A percentile compares a stretch with the other conserved stretches of the same genome.
Evolutionary conservation across 1,140 invertebrate genomes (phyloP).

Genomic region (Mercenaria mercenaria): DNA sequence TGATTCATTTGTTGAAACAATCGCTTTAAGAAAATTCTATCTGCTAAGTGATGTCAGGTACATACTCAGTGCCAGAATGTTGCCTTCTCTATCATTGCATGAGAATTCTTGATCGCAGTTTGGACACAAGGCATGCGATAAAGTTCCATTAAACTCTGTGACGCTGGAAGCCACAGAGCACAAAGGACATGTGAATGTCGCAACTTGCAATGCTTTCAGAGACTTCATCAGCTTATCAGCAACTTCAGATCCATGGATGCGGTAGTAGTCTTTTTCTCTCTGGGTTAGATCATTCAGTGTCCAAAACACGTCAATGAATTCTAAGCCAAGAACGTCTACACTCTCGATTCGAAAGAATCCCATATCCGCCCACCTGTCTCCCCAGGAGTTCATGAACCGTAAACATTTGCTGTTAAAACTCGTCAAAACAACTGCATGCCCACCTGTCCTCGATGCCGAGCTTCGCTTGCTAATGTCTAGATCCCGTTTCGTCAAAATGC

Average conservation of each 20-base stretch:
- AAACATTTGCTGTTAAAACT: constrained; percentile 44
- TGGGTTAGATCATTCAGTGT: background rate
- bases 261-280: background rate
- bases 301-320: constrained; percentile 57
- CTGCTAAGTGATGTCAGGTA: constrained; percentile 26
- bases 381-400: constrained; percentile 52
- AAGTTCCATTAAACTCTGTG: background rate
- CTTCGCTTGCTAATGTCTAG: background rate
- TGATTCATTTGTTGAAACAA: no score
- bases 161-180: background rate
- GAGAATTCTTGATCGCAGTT: background rate
- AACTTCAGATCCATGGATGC: constrained; percentile 5
- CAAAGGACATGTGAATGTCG: background rate
- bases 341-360: constrained; percentile 45
- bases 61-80: constrained; percentile 15
- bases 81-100: background rate
- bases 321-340: constrained; percentile 26
- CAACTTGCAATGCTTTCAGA: background rate
- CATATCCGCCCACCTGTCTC: constrained; percentile 11
- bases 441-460: background rate
- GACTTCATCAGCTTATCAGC: background rate
- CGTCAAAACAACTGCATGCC: constrained; percentile 46
- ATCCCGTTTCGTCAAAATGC: constrained; percentile 23
- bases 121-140: constrained; percentile 7
- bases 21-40: no score